These are phyloP conservation scores for Drosophila lacteicornis DNA, from an alignment of 1,140 invertebrate species.

Conservation along the genomic window DNA sequence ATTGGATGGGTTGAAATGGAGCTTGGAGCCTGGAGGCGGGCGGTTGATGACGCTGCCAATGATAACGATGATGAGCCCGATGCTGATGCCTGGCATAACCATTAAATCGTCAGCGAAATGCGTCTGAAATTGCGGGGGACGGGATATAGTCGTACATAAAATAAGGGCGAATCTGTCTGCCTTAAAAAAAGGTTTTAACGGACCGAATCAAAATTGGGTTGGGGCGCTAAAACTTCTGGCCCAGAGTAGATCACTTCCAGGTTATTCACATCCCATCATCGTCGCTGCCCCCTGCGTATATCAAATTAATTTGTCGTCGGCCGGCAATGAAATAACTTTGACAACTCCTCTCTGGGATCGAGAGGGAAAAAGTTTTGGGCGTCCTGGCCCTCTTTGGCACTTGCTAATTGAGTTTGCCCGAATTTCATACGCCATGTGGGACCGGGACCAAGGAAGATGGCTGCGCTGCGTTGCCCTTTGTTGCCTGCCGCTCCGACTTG, in stretches of 20 bases:
- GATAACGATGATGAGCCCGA: constrained; percentile 31
- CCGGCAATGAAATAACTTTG: constrained; percentile 51
- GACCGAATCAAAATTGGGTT: constrained; percentile 7
- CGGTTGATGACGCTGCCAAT: constrained; percentile 13
- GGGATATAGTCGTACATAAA: constrained; percentile 4
- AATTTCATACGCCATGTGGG: constrained; percentile 49
- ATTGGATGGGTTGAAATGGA: constrained; percentile 30
- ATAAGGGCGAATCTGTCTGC: constrained; percentile 8
- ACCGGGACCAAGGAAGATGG: constrained; percentile 27
- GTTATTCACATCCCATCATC: constrained; percentile 19
- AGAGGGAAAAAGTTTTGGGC: constrained; percentile 15
- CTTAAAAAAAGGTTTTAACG: constrained; percentile 34
- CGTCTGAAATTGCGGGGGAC: constrained; percentile 1
- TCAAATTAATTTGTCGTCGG: constrained; percentile 50
- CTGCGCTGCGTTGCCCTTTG: constrained; percentile 7
- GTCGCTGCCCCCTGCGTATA: constrained; percentile 20
- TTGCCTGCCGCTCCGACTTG: constrained; percentile 26
- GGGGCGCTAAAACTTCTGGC: constrained; percentile 3
- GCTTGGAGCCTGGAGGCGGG: background rate
- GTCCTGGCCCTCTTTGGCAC: constrained; percentile 33
- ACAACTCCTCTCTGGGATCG: constrained; percentile 33
- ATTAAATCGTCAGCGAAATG: constrained; percentile 53
- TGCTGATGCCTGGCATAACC: constrained; percentile 21
- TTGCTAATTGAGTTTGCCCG: constrained; percentile 51
- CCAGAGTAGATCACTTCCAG: constrained; percentile 27